Percentiles rank a stretch among this genome's conserved stretches.
Evolutionary conservation across 2,113 vertebrate genomes (phyloP).

Genomic region (Notarius quadriscutis): DNA sequence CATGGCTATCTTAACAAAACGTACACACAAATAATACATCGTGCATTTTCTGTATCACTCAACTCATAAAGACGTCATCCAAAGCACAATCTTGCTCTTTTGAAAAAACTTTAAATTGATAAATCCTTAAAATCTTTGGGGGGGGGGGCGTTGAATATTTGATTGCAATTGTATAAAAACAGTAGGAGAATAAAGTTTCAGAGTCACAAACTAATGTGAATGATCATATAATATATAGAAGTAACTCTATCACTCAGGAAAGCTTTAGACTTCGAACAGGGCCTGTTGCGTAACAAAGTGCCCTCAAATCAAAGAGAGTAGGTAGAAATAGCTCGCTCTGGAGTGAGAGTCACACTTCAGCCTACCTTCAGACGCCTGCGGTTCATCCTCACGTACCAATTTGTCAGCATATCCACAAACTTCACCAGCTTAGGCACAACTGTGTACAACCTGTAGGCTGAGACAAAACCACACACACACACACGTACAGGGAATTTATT

Average conservation of each 20-base stretch:
- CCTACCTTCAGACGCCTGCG: constrained; percentile 92
- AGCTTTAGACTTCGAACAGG: neutral
- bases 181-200: neutral
- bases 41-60: no score
- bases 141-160: no score
- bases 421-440: constrained; percentile 95
- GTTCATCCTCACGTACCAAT: constrained; percentile 98
- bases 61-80: no score
- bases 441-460: constrained; percentile 91
- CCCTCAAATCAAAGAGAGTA: constrained; percentile 5
- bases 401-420: constrained; percentile 95
- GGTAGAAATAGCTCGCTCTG: constrained; percentile 21
- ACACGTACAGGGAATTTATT: neutral
- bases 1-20: no score
- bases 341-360: constrained; percentile 20
- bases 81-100: no score
- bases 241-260: neutral
- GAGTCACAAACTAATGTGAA: neutral
- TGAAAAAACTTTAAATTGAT: no score
- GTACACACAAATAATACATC: no score
- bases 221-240: neutral
- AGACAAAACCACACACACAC: constrained; percentile 43
- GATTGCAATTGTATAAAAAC: neutral
- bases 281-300: constrained; percentile 3
- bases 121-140: no score